Percentiles rank a stretch among this genome's conserved stretches.
Conservation (phyloP, 2,113 vertebrate species). For the Labrus mixtus region DNA sequence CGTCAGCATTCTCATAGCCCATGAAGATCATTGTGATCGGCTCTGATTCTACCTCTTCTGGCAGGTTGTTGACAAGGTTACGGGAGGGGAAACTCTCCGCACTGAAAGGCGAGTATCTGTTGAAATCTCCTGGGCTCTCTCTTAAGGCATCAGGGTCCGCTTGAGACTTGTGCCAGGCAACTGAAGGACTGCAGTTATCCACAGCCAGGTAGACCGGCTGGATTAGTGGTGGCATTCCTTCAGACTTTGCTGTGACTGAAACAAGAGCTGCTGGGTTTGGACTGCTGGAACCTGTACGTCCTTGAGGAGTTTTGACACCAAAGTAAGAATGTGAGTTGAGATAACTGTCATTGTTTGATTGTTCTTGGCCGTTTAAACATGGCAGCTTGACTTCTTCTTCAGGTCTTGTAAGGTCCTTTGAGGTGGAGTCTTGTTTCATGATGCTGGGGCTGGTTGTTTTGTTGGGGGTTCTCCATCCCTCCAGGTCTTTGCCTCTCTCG, state of each 20-base stretch:
- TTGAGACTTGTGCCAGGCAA: neutral
- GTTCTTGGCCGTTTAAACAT: slow-evolving; percentile 29
- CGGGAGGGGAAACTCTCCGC: slow-evolving; percentile 77
- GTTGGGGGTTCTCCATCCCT: slow-evolving; percentile 5
- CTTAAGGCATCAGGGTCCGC: slow-evolving; percentile 37
- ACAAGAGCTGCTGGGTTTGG: slow-evolving; percentile 42
- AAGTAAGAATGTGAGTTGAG: neutral
- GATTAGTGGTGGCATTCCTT: slow-evolving; percentile 32
- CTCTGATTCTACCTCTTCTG: slow-evolving; percentile 79
- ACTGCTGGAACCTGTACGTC: neutral
- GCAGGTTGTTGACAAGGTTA: slow-evolving; percentile 79
- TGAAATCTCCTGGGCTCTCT: slow-evolving; percentile 43
- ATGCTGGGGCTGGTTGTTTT: slow-evolving; percentile 15
- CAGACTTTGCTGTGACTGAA: slow-evolving; percentile 47
- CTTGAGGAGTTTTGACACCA: slow-evolving; percentile 8
- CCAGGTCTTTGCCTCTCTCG: neutral
- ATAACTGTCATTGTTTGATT: slow-evolving; percentile 1
- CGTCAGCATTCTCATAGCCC: slow-evolving; percentile 91
- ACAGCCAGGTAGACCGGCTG: slow-evolving; percentile 15
- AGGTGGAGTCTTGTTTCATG: slow-evolving; percentile 6
- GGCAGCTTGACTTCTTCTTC: slow-evolving; percentile 10
- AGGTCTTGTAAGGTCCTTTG: neutral
- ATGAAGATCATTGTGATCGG: slow-evolving; percentile 97
- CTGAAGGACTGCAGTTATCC: neutral
- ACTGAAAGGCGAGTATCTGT: slow-evolving; percentile 32